Evolutionary conservation across 2,113 vertebrate species (phyloP), one percentile per base, ranked within the genome.

Genomic region (Vulpes vulpes): DNA sequence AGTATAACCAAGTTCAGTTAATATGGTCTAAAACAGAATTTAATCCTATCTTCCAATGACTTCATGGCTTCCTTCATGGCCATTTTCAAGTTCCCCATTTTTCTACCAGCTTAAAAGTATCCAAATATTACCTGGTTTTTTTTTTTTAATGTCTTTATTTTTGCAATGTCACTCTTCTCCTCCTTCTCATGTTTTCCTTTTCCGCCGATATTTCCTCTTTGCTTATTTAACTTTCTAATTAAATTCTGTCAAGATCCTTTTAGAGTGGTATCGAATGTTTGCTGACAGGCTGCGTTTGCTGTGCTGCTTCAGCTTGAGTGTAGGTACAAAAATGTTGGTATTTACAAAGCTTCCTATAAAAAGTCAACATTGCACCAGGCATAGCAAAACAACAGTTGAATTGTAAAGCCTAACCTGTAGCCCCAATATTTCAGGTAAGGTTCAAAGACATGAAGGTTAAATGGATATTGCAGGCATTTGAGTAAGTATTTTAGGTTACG

Each of bases 291-390:
- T 85, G 11, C 32, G 55, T 92, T 87, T 84, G 32, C 53, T 71
- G 7, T 43, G 82, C 82, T 91, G 91, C 96, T 91, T 95, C 87
- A 98, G 74, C 2, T 65, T 86, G 92, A 95, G 93, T 84, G 73
- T 14, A 16, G 86, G 95, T 78, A 97, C 96, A 97, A 78, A 98
- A 97, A 97, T 97, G 97, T 95, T 98, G 98, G 94, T 98, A 96
- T 98, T 97, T 98, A 65, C 94, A 95, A 95, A 97, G 93, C 95
- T 93, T 19, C 15, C 67, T 84, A 38, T 90, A 51, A 49, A 91
- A 91, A 94, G 97, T 98, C 92, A 86, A 90, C 98, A 84, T 16
- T 93, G 79, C 80, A 51, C 55, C 60, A 83, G 67, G 82, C 57
- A 88, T 81, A 95, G 59, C 79, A 74, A 89, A 97, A 60, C 53